Conservation (phyloP, 2,888 invertebrate species). For the Lucinisca nassula region DNA sequence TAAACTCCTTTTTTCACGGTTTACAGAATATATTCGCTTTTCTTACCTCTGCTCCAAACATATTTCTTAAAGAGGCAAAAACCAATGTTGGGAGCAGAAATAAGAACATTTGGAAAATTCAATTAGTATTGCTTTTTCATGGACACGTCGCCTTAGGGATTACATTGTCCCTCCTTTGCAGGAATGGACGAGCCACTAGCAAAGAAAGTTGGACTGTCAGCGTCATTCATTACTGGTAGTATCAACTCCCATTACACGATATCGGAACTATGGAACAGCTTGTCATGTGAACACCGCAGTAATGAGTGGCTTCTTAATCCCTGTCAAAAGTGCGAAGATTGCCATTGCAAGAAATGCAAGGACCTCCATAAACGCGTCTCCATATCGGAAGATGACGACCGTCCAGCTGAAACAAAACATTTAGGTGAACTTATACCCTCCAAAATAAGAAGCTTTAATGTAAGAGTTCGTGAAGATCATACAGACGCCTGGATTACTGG, state of each 20-base stretch:
- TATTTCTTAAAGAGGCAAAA: too few relatives aligned
- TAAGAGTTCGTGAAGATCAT: not conserved
- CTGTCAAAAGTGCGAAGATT: not conserved
- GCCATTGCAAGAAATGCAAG: not conserved
- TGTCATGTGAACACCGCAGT: not conserved
- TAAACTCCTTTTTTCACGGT: too few relatives aligned
- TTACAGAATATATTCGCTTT: too few relatives aligned
- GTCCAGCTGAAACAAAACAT: not conserved
- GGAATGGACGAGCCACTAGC: not conserved
- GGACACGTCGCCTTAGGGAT: too few relatives aligned
- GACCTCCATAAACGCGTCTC: not conserved
- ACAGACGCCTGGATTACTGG: not conserved
- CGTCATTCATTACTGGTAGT: not conserved
- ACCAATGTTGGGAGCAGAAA: too few relatives aligned
- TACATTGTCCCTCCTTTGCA: too few relatives aligned
- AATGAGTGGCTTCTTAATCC: not conserved
- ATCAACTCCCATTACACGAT: not conserved
- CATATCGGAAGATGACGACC: not conserved
- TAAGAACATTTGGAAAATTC: too few relatives aligned
- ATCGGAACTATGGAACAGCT: not conserved
- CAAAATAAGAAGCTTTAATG: not conserved
- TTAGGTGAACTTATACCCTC: not conserved
- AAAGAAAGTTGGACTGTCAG: not conserved
- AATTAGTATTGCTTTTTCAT: too few relatives aligned
- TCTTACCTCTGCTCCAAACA: too few relatives aligned